These are phyloP conservation scores for Myxocyprinus asiaticus DNA, from an alignment of 2,113 vertebrate species.

Conservation along the genomic window DNA sequence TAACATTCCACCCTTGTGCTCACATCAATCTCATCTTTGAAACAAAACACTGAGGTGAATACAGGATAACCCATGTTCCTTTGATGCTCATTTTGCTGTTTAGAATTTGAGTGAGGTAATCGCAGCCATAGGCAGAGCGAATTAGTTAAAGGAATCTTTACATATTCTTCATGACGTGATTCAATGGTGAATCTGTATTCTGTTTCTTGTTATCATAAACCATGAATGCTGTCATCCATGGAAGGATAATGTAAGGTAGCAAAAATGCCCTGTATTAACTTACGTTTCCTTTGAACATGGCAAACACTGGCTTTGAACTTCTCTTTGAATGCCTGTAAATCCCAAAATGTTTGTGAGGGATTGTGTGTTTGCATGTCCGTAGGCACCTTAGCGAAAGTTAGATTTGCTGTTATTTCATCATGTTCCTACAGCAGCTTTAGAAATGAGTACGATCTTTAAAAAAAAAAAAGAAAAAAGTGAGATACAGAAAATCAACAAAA, in stretches of 20 bases:
- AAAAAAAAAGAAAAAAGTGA: conserved; percentile 13
- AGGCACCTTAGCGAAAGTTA: conserved; percentile 9
- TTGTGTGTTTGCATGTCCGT: conserved; percentile 35
- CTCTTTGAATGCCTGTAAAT: conserved; percentile 44
- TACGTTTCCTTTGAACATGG: conserved; percentile 44
- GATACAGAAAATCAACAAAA: background rate
- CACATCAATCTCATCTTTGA: too few relatives aligned
- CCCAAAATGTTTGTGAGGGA: conserved; percentile 27
- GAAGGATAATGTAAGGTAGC: conserved; percentile 41
- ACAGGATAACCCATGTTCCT: too few relatives aligned
- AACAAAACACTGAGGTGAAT: too few relatives aligned
- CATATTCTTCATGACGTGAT: background rate
- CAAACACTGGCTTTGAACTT: conserved; percentile 53
- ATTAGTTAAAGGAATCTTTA: background rate
- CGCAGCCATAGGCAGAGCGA: too few relatives aligned
- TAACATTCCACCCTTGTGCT: too few relatives aligned
- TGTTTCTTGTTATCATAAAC: too few relatives aligned
- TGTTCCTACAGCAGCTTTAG: conserved; percentile 11
- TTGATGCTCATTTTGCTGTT: too few relatives aligned
- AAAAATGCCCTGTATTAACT: conserved; percentile 42
- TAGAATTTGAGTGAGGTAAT: too few relatives aligned
- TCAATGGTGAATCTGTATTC: background rate
- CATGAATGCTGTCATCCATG: conserved; percentile 8
- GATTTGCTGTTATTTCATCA: conserved; percentile 17
- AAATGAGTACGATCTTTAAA: background rate